phyloP scores from a whole-genome alignment of 2,113 vertebrate species.

The Acrocephalus arundinaceus region DNA sequence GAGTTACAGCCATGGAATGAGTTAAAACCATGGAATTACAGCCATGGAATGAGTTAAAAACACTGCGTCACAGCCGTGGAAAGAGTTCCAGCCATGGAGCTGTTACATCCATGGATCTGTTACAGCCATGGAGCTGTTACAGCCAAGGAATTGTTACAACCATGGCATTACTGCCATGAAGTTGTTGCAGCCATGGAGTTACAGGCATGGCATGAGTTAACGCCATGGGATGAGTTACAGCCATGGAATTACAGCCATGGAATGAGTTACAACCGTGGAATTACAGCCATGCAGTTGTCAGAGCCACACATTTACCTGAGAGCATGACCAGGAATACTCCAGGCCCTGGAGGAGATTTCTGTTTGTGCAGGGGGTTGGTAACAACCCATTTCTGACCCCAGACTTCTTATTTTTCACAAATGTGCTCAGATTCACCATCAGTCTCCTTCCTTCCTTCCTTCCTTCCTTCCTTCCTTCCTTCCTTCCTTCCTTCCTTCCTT shows the following conservation, averaged over 20 bases:
- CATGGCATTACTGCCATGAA: neutral
- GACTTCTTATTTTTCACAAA: neutral
- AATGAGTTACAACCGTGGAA: neutral
- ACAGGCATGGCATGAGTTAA: neutral
- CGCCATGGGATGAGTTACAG: too few relatives aligned
- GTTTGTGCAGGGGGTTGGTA: accelerated
- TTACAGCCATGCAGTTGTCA: neutral
- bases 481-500: neutral
- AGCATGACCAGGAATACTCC: accelerated
- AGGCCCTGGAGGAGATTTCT: neutral
- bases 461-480: neutral
- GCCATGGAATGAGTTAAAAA: neutral
- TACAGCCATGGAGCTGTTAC: neutral
- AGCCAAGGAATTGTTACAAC: too few relatives aligned
- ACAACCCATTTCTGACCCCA: neutral
- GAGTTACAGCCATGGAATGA: neutral
- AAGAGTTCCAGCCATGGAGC: neutral
- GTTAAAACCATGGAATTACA: neutral
- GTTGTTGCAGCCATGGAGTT: too few relatives aligned
- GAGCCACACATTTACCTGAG: neutral
- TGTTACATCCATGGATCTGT: too few relatives aligned
- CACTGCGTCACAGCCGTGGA: too few relatives aligned
- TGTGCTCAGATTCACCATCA: neutral
- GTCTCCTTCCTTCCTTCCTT: neutral
- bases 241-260: neutral